Conservation (phyloP, 2,888 invertebrate genomes). For the Tridacna gigas region DNA sequence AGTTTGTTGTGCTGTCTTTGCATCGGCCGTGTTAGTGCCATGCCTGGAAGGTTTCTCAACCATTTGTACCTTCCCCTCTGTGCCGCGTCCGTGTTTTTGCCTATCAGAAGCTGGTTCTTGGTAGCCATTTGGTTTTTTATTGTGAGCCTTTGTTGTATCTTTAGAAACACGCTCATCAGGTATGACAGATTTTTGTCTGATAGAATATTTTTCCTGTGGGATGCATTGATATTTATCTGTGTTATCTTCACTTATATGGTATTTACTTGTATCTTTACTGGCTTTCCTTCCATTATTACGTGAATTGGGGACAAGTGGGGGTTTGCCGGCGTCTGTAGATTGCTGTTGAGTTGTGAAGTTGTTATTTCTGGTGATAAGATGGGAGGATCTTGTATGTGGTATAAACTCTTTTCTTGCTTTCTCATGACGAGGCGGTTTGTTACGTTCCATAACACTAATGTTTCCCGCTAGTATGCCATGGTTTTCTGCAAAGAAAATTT, state of each 20-base stretch:
- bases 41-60: not conserved
- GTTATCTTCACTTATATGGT: not conserved
- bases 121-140: not conserved
- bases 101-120: not conserved
- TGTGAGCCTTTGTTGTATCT: not conserved
- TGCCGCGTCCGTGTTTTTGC: not conserved
- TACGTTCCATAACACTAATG: constrained; percentile 14
- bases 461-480: not conserved
- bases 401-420: constrained; percentile 27
- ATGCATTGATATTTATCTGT: no score
- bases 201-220: no score
- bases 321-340: not conserved
- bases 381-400: constrained; percentile 19
- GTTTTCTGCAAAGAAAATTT: constrained; percentile 1
- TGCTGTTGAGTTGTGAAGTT: not conserved
- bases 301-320: not conserved
- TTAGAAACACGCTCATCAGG: no score
- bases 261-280: not conserved
- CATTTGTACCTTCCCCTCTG: not conserved
- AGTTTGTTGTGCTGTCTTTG: not conserved
- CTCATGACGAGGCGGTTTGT: constrained; percentile 10
- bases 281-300: constrained; percentile 4
- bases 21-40: not conserved
- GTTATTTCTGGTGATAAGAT: constrained; percentile 12
- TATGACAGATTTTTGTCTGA: no score